Evolutionary conservation across 2,888 invertebrate genomes (phyloP).

Genomic region (Rosalia funebris): DNA sequence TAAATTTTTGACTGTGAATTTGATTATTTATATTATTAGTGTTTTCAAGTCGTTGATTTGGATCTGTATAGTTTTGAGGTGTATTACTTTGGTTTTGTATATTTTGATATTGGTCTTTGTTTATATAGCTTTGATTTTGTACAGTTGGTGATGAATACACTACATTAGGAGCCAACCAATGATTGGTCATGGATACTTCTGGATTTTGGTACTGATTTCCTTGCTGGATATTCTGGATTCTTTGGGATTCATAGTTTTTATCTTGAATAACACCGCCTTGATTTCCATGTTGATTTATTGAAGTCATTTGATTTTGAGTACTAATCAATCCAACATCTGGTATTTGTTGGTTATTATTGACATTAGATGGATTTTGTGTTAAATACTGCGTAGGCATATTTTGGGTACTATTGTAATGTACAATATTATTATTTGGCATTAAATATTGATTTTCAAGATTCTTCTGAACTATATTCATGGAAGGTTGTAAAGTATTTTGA

Average conservation of each 20-base stretch:
- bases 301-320: background rate
- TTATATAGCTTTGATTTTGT: background rate
- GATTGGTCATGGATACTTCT: background rate
- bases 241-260: background rate
- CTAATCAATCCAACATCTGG: background rate
- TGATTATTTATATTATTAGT: constrained; percentile 15
- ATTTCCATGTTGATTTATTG: background rate
- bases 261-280: background rate
- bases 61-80: constrained; percentile 4
- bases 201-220: background rate
- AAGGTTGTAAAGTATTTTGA: background rate
- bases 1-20: background rate
- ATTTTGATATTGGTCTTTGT: background rate
- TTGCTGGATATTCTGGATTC: background rate
- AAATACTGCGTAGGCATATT: background rate
- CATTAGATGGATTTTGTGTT: background rate
- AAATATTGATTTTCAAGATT: background rate
- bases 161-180: constrained; percentile 1
- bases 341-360: background rate
- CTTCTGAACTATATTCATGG: background rate
- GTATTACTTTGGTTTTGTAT: background rate
- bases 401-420: background rate
- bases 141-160: background rate
- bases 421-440: background rate
- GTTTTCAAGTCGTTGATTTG: constrained; percentile 7